Conservation (phyloP, 1,140 invertebrate genomes). For the Lordiphosa clarofinis region DNA sequence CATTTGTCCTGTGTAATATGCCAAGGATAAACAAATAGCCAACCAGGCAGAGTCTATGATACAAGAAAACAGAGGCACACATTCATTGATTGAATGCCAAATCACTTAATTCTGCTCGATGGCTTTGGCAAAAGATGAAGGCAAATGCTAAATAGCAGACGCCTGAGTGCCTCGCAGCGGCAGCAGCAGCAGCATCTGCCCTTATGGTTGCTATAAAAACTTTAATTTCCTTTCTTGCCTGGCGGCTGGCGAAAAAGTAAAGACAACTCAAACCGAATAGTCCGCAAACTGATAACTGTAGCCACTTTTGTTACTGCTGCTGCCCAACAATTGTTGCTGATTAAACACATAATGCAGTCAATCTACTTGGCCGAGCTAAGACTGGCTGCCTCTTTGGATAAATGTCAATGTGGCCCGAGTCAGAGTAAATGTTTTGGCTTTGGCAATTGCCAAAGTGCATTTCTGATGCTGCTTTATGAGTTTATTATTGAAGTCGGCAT, state of each 20-base stretch:
- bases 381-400: slow-evolving; percentile 26
- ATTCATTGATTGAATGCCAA: too few relatives aligned
- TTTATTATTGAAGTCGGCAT: slow-evolving; percentile 5
- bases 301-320: neutral
- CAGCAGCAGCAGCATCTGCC: slow-evolving; percentile 43
- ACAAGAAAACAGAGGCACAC: neutral
- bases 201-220: slow-evolving; percentile 60
- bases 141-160: slow-evolving; percentile 56
- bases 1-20: slow-evolving; percentile 34
- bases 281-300: slow-evolving; percentile 44
- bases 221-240: slow-evolving; percentile 63
- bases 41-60: slow-evolving; percentile 26
- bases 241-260: slow-evolving; percentile 55
- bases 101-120: too few relatives aligned
- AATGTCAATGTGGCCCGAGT: slow-evolving; percentile 40
- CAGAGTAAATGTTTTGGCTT: neutral
- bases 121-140: slow-evolving; percentile 48
- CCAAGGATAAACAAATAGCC: slow-evolving; percentile 51
- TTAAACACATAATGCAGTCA: slow-evolving; percentile 70
- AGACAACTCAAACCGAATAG: slow-evolving; percentile 30
- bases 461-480: slow-evolving; percentile 1
- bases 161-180: slow-evolving; percentile 30
- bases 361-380: slow-evolving; percentile 29
- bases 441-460: neutral
- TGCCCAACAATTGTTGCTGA: slow-evolving; percentile 69